Evolutionary conservation across 2,888 invertebrate species (phyloP).

Genomic region (Mactromeris polynyma): DNA sequence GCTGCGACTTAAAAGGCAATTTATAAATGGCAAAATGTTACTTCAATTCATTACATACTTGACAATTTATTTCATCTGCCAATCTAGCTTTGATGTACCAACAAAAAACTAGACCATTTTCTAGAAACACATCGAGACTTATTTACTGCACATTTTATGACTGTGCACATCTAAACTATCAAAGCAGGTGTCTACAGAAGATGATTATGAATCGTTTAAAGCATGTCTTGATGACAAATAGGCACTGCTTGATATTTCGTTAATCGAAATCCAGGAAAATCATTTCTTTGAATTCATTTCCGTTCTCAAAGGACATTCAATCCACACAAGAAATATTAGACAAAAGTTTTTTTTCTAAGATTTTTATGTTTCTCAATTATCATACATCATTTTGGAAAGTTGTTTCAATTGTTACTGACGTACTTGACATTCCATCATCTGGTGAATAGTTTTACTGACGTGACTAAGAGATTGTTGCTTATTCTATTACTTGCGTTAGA

Average conservation of each 20-base stretch:
- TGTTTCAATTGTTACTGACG: neutral
- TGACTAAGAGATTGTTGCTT: neutral
- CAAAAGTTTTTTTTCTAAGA: neutral
- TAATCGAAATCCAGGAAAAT: constrained; percentile 17
- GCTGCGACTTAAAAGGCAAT: constrained; percentile 11
- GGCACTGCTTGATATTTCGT: neutral
- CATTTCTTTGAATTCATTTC: constrained; percentile 1
- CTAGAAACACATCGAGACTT: neutral
- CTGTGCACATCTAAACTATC: neutral
- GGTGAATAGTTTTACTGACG: neutral
- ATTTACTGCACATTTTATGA: neutral
- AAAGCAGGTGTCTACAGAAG: neutral
- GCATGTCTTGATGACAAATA: neutral
- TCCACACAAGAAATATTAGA: neutral
- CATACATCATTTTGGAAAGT: constrained; percentile 14
- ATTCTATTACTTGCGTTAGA: neutral
- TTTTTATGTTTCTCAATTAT: constrained; percentile 5
- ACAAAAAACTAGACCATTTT: neutral
- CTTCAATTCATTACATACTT: constrained; percentile 7
- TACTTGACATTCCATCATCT: constrained; percentile 10
- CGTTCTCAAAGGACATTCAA: neutral
- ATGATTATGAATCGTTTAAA: neutral
- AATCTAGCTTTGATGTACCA: neutral
- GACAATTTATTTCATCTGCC: constrained; percentile 5
- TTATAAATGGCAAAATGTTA: constrained; percentile 11